Base-by-base conservation (phyloP, 2,113 vertebrate species). In the Clarias batrachus region DNA sequence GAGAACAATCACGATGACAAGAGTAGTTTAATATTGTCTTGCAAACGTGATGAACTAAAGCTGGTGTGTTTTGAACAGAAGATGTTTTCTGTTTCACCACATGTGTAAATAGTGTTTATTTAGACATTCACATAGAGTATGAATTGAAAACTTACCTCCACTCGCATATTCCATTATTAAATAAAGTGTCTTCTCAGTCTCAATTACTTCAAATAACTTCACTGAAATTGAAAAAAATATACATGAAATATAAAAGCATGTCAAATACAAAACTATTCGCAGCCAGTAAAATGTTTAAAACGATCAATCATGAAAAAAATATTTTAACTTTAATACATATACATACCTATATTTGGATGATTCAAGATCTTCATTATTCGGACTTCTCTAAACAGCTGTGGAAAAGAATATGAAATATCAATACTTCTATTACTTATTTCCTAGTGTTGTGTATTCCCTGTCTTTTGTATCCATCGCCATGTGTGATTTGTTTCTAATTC, bases 291-390 rank as follows among this genome's bases (percentile, higher is more conserved):
- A 68, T 27, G 41, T 25, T 52, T 54, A 13, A 52, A 76, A 52
- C 41, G 52, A n/a, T 25, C 41, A 25, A 11, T 59, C 33, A 59
- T 19, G 1, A 78, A 60, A 79, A 30, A 54, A 4, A 1, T 27
- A 66, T 13, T 41, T 7, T 81, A 41, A 19, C 11, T 66, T 82
- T 82, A 65, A n/a, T 8, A 66, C 57, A 73, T 57, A 14, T 17
- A 88, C 96, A 92, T 95, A 98, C 97, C 97, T 95, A 98, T 99
- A 93, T 98, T 99, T 89, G 97, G 97, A 93, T 99, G 97, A 94
- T 98, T 99, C 93, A 99, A 85, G 91, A 98, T 95, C 96, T 99
- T 99, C 97, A 99, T 99, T 96, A 99, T 99, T 94, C 97, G 94
- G 92, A 99, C 97, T 96, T 99, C 97, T 93, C 97, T 97, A 93